phyloP scores from a whole-genome alignment of 2,888 invertebrate genomes.

The Trichacis sp. region DNA sequence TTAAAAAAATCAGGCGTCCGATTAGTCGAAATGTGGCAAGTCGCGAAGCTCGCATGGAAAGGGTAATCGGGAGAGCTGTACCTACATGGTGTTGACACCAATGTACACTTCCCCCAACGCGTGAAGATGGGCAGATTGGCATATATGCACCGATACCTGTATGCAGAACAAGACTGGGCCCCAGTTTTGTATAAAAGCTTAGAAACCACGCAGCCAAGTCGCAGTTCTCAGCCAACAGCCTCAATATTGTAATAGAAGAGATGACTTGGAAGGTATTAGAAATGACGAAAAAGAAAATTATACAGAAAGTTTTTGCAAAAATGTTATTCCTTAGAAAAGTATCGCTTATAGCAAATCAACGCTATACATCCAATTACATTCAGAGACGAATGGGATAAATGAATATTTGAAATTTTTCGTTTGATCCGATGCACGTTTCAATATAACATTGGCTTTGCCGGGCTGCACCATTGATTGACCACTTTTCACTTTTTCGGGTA shows the following conservation, averaged over 20 bases:
- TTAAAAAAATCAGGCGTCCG: slow-evolving; percentile 17
- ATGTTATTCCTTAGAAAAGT: neutral
- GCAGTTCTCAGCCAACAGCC: slow-evolving; percentile 62
- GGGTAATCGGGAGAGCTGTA: slow-evolving; percentile 25
- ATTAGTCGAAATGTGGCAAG: slow-evolving; percentile 24
- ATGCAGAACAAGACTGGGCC: slow-evolving; percentile 37
- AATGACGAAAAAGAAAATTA: slow-evolving; percentile 13
- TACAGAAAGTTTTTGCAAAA: too few species aligned
- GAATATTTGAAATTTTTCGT: too few species aligned
- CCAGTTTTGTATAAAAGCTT: slow-evolving; percentile 60
- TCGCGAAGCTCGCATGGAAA: slow-evolving; percentile 1
- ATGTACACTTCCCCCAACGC: slow-evolving; percentile 26
- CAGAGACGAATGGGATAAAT: too few species aligned
- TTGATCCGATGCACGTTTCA: too few species aligned
- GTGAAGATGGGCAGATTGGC: slow-evolving; percentile 44
- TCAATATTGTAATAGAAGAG: slow-evolving; percentile 51
- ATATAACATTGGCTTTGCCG: too few species aligned
- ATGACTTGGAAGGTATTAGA: slow-evolving; percentile 60
- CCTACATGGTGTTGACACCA: too few species aligned
- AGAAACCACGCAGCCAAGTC: slow-evolving; percentile 57
- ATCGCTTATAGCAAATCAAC: too few species aligned
- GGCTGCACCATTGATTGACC: too few species aligned
- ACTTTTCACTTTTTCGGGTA: too few species aligned
- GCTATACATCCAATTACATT: too few species aligned
- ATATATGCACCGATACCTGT: slow-evolving; percentile 40